Percentiles rank a stretch among this genome's conserved stretches.
phyloP scores from a whole-genome alignment of 2,797 vertebrate species.

The Podarcis lilfordi region DNA sequence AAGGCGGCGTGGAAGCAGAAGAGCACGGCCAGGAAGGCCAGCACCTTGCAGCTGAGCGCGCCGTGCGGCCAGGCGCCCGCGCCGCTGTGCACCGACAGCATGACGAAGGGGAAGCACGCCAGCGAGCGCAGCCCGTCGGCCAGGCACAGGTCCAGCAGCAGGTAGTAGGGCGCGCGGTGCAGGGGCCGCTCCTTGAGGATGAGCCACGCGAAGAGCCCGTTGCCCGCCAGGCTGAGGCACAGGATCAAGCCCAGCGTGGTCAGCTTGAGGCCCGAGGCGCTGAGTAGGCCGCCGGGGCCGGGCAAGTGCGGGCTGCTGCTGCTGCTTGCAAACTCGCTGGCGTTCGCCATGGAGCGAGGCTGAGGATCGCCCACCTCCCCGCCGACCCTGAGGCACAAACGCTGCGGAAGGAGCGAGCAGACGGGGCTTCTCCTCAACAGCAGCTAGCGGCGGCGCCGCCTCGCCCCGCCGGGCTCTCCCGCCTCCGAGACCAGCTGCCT shows the following conservation, averaged over 20 bases:
- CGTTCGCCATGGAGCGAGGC: constrained; percentile 86
- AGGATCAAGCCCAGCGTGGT: constrained; percentile 90
- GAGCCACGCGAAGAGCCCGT: constrained; percentile 88
- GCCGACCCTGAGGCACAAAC: neutral
- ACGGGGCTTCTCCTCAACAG: neutral
- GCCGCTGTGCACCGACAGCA: constrained; percentile 89
- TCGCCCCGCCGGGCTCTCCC: constrained; percentile 44
- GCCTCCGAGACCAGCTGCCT: constrained; percentile 6
- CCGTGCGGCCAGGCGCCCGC: constrained; percentile 86
- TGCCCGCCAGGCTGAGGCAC: constrained; percentile 89
- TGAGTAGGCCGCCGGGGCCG: constrained; percentile 82
- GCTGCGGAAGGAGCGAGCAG: neutral
- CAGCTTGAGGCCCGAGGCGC: constrained; percentile 89
- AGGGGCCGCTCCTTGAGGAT: constrained; percentile 90
- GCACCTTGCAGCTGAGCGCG: constrained; percentile 89
- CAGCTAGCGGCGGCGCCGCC: constrained; percentile 1
- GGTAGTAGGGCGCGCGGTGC: constrained; percentile 91
- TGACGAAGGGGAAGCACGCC: constrained; percentile 94
- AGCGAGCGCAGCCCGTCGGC: constrained; percentile 90
- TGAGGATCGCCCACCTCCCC: constrained; percentile 36
- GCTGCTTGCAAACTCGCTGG: constrained; percentile 82
- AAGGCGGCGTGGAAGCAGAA: constrained; percentile 97
- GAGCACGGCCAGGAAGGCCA: constrained; percentile 92
- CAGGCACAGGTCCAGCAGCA: constrained; percentile 93
- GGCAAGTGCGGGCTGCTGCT: constrained; percentile 82